Evolutionary conservation across 2,888 invertebrate species (phyloP).

Genomic region (Parapristionchus giblindavisi): DNA sequence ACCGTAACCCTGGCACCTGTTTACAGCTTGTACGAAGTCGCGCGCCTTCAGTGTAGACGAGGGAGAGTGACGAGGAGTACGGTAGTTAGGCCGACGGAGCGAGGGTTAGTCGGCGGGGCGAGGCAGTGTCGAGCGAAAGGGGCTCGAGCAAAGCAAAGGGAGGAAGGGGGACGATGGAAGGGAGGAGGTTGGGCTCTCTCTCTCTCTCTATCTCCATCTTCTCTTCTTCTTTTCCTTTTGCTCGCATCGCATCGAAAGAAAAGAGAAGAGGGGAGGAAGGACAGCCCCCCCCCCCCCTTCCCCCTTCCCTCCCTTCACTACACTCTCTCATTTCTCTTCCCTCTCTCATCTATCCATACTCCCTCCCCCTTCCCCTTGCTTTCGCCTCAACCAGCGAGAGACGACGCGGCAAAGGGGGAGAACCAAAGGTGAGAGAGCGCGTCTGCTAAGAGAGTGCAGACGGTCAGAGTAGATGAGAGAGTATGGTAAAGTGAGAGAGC

Average conservation of each 20-base stretch:
- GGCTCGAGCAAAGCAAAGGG: conserved; percentile 22
- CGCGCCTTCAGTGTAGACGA: neutral
- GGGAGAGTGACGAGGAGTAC: neutral
- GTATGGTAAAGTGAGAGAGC: neutral
- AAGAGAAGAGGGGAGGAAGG: neutral
- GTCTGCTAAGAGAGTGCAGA: conserved; percentile 4
- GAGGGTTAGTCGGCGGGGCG: conserved; percentile 32
- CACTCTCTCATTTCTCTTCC: too few species aligned
- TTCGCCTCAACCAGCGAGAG: neutral
- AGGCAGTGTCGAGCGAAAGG: conserved; percentile 8
- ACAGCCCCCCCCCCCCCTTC: neutral
- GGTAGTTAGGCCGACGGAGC: conserved; percentile 6
- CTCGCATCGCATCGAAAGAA: conserved; percentile 25
- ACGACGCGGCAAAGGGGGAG: conserved; percentile 27
- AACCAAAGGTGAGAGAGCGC: conserved; percentile 19
- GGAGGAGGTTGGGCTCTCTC: conserved; percentile 28
- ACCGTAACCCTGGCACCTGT: conserved; percentile 21
- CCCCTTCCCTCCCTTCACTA: conserved; percentile 9
- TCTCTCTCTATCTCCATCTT: neutral
- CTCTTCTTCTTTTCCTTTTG: conserved; percentile 7
- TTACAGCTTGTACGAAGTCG: neutral
- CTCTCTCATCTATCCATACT: neutral
- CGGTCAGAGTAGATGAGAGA: conserved; percentile 12
- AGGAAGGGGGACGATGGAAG: conserved; percentile 3
- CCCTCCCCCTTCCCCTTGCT: neutral